Conservation (phyloP, 64 coral and sea anemone species). For the Montipora cactus region DNA sequence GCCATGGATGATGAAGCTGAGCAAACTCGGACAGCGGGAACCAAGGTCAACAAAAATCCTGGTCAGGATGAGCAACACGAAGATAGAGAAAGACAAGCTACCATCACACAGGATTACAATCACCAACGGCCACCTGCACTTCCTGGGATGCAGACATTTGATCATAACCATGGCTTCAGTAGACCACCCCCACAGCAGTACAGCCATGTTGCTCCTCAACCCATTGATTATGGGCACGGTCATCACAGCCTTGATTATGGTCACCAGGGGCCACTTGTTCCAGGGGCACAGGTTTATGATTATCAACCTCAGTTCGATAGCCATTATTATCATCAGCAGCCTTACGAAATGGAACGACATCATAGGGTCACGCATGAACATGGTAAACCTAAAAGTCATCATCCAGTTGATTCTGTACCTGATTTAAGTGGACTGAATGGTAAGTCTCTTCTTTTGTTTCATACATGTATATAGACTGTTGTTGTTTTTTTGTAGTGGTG, state of each 20-base stretch:
- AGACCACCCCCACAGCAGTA: conserved; percentile 61
- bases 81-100: conserved; percentile 40
- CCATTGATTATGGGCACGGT: conserved; percentile 90
- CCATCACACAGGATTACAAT: conserved; percentile 72
- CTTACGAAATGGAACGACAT: conserved; percentile 61
- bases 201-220: conserved; percentile 62
- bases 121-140: conserved; percentile 60
- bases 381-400: conserved; percentile 30
- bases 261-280: conserved; percentile 37
- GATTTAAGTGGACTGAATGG: conserved; percentile 43
- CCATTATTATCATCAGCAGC: conserved; percentile 71
- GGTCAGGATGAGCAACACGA: conserved; percentile 22
- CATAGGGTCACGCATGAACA: conserved; percentile 43
- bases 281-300: conserved; percentile 78
- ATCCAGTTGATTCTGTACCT: conserved; percentile 44
- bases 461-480: not conserved
- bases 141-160: conserved; percentile 84
- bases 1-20: conserved; percentile 91
- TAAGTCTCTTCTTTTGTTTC: not conserved
- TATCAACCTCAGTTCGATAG: conserved; percentile 73
- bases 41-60: conserved; percentile 21
- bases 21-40: conserved; percentile 11
- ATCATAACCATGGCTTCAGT: conserved; percentile 89
- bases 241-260: conserved; percentile 66
- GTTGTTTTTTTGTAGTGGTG: not conserved